Base-by-base conservation (phyloP, 2,113 vertebrate species). In the Tyrannus savana region DNA sequence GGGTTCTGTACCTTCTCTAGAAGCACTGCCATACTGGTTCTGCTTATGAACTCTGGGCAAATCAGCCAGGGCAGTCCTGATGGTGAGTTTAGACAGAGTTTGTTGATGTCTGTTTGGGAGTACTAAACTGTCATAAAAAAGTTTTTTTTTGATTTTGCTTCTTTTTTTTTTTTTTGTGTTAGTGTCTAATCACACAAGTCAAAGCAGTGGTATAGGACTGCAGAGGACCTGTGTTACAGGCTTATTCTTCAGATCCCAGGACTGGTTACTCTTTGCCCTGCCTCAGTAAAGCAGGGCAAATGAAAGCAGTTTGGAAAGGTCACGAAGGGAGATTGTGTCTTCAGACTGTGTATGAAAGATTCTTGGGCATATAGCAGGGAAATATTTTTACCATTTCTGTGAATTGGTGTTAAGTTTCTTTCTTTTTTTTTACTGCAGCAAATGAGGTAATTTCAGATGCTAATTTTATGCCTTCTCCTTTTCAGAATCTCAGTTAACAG, bases 401-500 rank as follows among this genome's bases (percentile, higher is more conserved):
- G n/a, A 72, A 50, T 64, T n/a, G 24, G 33, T 71, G 5, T 55
- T 50, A 27, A 89, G 8, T 55, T 75, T 9, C 1, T 24, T 49
- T 50, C 31, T 27, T 79, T 79, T 35, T 83, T 78, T 62, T 77
- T 25, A 15, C 28, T 85, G 15, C 7, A 14, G 7, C 17, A 25
- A 39, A 24, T 33, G 28, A 41, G 16, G 12, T 81, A 2, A 84
- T 59, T 86, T 55, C 82, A 69, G 64, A 87, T 92, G 30, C 35
- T 97, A 52, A 89, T 53, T 87, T 88, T 91, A 69, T 17, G 28
- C 55, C 2, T 89, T 90, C n/a, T 97, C 78, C 96, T 74, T 98
- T 96, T 46, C 96, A 99, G 99, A 97, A 99, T 99, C 95, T 99
- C 99, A 4, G 99, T 99, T 83, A 99, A 99, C 97, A 99, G 99